phyloP scores from a whole-genome alignment of 2,888 invertebrate genomes.

The Dasypolia templi region DNA sequence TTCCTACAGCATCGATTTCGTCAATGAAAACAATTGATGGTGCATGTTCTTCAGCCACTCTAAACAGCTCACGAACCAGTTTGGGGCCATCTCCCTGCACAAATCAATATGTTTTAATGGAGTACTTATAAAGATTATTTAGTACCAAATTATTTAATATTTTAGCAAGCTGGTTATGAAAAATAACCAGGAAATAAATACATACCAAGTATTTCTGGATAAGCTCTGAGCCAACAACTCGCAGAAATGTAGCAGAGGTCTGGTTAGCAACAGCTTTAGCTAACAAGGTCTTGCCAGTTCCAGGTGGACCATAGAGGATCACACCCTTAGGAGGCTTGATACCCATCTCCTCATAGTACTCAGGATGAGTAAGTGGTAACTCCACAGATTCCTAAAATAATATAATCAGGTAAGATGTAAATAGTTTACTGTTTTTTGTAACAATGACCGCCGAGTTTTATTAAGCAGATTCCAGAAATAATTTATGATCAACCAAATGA shows the following conservation, averaged over 20 bases:
- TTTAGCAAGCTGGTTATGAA: not conserved
- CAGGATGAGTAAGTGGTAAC: constrained; percentile 99
- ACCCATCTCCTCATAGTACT: constrained; percentile 99
- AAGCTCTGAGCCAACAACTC: constrained; percentile 99
- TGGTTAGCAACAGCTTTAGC: constrained; percentile 99
- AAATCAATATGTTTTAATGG: constrained; percentile 23
- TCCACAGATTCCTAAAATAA: constrained; percentile 96
- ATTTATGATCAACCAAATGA: not conserved
- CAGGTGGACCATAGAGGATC: constrained; percentile 99
- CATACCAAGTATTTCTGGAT: constrained; percentile 98
- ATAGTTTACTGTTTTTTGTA: not conserved
- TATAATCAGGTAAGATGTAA: not conserved
- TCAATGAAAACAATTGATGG: constrained; percentile 99
- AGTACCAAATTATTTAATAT: not conserved
- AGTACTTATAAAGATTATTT: not conserved
- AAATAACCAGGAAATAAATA: constrained; percentile 21
- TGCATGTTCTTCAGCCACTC: constrained; percentile 99
- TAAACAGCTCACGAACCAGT: constrained; percentile 98
- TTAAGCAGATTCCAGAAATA: not conserved
- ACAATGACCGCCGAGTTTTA: not conserved
- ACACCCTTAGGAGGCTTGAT: constrained; percentile 99
- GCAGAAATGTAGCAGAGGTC: constrained; percentile 99
- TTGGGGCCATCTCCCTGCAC: constrained; percentile 98
- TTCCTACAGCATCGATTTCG: constrained; percentile 99
- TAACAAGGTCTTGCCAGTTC: constrained; percentile 99